A percentile compares a stretch with the other conserved stretches of the same genome.
phyloP scores from a whole-genome alignment of 2,888 invertebrate species.

The Microctonus brassicae region DNA sequence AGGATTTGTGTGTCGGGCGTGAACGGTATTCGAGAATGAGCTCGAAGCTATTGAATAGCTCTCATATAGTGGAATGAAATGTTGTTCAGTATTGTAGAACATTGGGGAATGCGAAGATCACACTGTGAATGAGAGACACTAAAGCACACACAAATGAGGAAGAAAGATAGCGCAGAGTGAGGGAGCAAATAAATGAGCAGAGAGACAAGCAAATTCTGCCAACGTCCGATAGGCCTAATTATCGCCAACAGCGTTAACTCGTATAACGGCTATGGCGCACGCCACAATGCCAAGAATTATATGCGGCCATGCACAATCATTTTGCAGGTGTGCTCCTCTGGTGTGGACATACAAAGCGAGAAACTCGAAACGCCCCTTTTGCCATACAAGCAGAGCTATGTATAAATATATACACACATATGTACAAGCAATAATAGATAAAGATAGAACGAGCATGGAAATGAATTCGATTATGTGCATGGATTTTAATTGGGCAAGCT shows the following conservation, averaged over 20 bases:
- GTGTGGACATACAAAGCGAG: background rate
- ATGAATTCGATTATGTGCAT: background rate
- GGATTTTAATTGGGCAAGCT: background rate
- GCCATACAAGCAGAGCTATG: background rate
- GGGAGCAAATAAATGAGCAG: constrained; percentile 18
- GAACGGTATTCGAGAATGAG: background rate
- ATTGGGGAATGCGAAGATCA: background rate
- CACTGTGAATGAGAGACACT: background rate
- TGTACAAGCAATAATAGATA: background rate
- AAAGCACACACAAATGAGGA: background rate
- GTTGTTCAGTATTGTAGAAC: constrained; percentile 1
- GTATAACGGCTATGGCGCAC: background rate
- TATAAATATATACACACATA: no score
- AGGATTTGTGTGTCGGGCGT: constrained; percentile 6
- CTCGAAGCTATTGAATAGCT: background rate
- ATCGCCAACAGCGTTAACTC: constrained; percentile 23
- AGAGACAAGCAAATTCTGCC: constrained; percentile 25
- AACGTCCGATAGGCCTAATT: constrained; percentile 37
- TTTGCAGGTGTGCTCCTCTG: constrained; percentile 4
- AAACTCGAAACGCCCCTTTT: background rate
- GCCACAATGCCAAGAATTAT: constrained; percentile 36
- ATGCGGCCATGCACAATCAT: constrained; percentile 27
- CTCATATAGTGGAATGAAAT: background rate
- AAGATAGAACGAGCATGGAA: background rate
- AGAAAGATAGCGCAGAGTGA: constrained; percentile 14